Base-by-base conservation (phyloP, 2,888 invertebrate species). In the Trichacis sp. region DNA sequence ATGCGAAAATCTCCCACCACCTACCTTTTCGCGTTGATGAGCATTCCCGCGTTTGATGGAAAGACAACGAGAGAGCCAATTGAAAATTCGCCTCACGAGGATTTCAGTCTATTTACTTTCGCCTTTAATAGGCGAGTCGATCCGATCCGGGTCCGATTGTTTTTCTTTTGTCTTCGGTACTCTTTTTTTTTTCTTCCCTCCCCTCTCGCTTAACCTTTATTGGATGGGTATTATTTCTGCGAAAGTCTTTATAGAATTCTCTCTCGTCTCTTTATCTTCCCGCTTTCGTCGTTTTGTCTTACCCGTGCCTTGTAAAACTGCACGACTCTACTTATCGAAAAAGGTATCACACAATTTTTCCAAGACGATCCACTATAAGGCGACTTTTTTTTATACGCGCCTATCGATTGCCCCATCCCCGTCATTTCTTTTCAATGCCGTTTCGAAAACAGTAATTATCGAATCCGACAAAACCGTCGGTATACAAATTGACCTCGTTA, bases 111-210 rank as follows among this genome's bases (percentile, higher is more conserved):
- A 15, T 64, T 59, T 68, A 65, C 57, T 48, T 54, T 62, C 36
- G 53, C 62, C 64, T 68, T 57, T 51, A 62, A 68, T 65, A 62
- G 62, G 57, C 63, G 60, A 49, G 64, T 62, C 68, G 65, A 68
- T 68, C 59, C 38, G 46, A 62, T 65, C 63, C 18, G 11, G 12
- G 18, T 36, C 19, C 49, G 64, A 63, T 59, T 65, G 60, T 65
- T 64, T 64, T 62, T 54, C n/a, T 65, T 64, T 52, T n/a, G n/a
- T 8, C 18, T 15, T 46, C 29, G 55, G 30, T 20, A 33, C 20
- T 24, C 48, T 20, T 20, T 49, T 11, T 12, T 29, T n/a, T n/a
- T n/a, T n/a, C n/a, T n/a, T n/a, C n/a, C n/a, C n/a, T n/a, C n/a
- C n/a, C n/a, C n/a, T n/a, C 18, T n/a, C 20, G 48, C 29, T 12